Conservation (phyloP, 1,140 invertebrate genomes). For the Trypoxylus dichotomus region DNA sequence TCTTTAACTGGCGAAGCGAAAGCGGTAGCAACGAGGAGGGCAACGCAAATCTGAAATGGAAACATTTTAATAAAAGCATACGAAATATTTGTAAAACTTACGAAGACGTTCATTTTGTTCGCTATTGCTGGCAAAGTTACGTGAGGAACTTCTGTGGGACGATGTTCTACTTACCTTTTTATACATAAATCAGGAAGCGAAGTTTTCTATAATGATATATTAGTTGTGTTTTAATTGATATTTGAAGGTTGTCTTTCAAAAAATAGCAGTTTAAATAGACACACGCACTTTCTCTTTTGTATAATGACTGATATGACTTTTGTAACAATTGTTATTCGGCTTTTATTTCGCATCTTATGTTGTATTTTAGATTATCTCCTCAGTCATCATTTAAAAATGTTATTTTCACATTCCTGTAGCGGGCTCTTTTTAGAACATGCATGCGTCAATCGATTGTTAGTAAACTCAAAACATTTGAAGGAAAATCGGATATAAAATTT, state of each 20-base stretch:
- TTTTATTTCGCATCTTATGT: background rate
- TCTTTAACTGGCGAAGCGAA: background rate
- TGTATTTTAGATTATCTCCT: background rate
- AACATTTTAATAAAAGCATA: background rate
- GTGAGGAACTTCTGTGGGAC: background rate
- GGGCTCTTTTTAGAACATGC: background rate
- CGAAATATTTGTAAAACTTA: background rate
- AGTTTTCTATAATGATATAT: background rate
- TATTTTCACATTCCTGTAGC: background rate
- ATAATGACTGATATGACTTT: background rate
- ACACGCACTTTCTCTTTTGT: background rate
- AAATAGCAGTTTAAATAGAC: background rate
- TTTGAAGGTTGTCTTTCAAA: background rate
- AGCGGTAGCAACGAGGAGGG: background rate
- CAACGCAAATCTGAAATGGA: background rate
- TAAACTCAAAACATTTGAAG: background rate
- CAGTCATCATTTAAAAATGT: background rate
- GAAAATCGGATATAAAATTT: conserved; percentile 4
- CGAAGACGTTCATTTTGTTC: background rate
- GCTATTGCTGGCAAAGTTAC: background rate
- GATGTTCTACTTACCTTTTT: background rate
- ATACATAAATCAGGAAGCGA: background rate
- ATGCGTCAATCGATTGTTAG: background rate
- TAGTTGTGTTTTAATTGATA: background rate
- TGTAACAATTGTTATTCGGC: background rate